Conservation (phyloP, 1,140 invertebrate species). For the Oryzaephilus surinamensis region DNA sequence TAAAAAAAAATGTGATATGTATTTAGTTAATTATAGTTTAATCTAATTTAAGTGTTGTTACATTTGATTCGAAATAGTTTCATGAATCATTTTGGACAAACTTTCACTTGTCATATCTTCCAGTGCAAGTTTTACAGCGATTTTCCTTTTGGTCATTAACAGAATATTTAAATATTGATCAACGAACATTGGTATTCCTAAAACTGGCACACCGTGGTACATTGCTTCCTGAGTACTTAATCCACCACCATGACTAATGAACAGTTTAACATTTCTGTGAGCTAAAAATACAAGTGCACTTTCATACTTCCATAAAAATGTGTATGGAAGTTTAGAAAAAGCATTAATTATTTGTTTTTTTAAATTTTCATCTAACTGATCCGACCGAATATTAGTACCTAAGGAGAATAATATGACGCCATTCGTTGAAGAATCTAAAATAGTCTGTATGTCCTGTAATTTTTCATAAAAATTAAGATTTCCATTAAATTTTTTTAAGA, state of each 20-base stretch:
- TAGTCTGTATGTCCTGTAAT: slow-evolving; percentile 17
- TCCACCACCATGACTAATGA: slow-evolving; percentile 42
- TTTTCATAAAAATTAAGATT: too few relatives aligned
- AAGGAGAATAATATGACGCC: slow-evolving; percentile 40
- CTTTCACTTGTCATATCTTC: slow-evolving; percentile 10
- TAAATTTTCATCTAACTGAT: slow-evolving; percentile 25
- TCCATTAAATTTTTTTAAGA: too few relatives aligned
- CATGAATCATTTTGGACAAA: too few relatives aligned
- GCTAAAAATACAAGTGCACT: slow-evolving; percentile 24
- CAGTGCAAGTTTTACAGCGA: slow-evolving; percentile 1
- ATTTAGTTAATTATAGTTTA: too few relatives aligned
- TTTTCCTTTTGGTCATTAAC: slow-evolving; percentile 2
- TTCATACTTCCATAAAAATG: slow-evolving; percentile 38
- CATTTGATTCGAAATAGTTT: too few relatives aligned
- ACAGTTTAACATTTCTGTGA: slow-evolving; percentile 36
- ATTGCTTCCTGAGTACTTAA: slow-evolving; percentile 40
- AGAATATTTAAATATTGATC: slow-evolving; percentile 36
- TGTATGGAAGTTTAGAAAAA: slow-evolving; percentile 32
- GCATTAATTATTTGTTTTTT: slow-evolving; percentile 31
- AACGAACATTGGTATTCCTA: slow-evolving; percentile 39
- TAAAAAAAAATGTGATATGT: too few relatives aligned
- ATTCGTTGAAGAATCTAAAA: slow-evolving; percentile 29
- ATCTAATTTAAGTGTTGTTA: too few relatives aligned
- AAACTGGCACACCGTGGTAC: slow-evolving; percentile 40
- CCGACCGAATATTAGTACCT: slow-evolving; percentile 35